Evolutionary conservation across 2,888 invertebrate genomes (phyloP), one percentile per base, ranked within the genome.

Genomic region (Pyrgus malvae): DNA sequence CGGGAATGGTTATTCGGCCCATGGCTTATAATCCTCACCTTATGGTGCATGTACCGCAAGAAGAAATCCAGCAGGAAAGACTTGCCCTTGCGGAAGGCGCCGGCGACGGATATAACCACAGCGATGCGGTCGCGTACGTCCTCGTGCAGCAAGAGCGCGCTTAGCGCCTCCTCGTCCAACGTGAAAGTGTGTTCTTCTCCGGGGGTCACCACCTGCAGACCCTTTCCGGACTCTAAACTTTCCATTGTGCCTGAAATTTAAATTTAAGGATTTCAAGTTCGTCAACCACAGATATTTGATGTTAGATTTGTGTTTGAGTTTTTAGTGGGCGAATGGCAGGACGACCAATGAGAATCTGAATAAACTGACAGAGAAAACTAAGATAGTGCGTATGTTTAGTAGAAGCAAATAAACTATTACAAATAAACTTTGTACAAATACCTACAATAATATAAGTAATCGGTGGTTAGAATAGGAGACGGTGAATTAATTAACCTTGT

Each of bases 11-110:
- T n/a, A n/a, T n/a, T n/a, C n/a, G n/a, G n/a, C n/a, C n/a, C n/a
- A n/a, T n/a, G n/a, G n/a, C n/a, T n/a, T n/a, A 14, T 33, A 14
- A 14, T 3, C 12, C 98, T 74, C 78, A 96, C 97, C 91, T 94
- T 93, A 64, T 94, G 92, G 78, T 95, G 94, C 92, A 99, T 93
- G 77, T 98, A 99, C 69, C 99, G 93, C 25, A 99, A 93, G 79
- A 99, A 98, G 90, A 99, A 99, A 86, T 99, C 98, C 21, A 99
- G 92, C 58, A 99, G 92, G 83, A 99, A 99, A 50, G 98, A 98
- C 91, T 99, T 99, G 64, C 99, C 99, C 89, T 99, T 99, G 27
- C 99, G 93, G 85, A 99, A 99, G 48, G 99, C 98, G 46, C 99
- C 99, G 7, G 99, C 99, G 31, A 99, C 98, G 2, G 99, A 98